Evolutionary conservation across 2,797 vertebrate species (phyloP).

Genomic region (Eidolon dupreanum): DNA sequence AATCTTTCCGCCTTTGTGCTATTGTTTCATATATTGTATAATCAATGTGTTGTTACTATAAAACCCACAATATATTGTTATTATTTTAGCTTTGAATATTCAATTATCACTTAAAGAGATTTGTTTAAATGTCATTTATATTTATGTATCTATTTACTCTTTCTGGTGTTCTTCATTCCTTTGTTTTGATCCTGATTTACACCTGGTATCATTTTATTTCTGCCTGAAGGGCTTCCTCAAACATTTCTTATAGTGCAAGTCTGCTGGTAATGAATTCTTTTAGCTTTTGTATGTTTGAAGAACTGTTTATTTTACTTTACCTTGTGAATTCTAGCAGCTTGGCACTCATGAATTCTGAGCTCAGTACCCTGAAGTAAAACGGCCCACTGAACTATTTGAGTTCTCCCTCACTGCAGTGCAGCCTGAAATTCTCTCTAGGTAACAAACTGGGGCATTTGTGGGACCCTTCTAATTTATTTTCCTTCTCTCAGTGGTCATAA

Average conservation of each 20-base stretch:
- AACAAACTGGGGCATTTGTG: background rate
- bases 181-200: background rate
- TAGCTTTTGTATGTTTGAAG: background rate
- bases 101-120: background rate
- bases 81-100: background rate
- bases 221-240: background rate
- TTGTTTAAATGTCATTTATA: background rate
- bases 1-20: background rate
- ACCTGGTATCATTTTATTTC: background rate
- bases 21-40: background rate
- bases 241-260: background rate
- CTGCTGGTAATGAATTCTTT: background rate
- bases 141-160: background rate
- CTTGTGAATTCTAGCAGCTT: background rate
- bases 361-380: background rate
- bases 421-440: background rate
- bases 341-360: background rate
- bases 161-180: background rate
- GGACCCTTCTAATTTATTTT: background rate
- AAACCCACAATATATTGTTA: background rate
- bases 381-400: background rate
- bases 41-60: background rate
- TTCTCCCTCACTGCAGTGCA: background rate
- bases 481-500: background rate
- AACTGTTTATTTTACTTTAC: background rate